Conservation (phyloP, 30 jellyfish, hydroid and myxozoan species). For the Aurelia aurita region DNA sequence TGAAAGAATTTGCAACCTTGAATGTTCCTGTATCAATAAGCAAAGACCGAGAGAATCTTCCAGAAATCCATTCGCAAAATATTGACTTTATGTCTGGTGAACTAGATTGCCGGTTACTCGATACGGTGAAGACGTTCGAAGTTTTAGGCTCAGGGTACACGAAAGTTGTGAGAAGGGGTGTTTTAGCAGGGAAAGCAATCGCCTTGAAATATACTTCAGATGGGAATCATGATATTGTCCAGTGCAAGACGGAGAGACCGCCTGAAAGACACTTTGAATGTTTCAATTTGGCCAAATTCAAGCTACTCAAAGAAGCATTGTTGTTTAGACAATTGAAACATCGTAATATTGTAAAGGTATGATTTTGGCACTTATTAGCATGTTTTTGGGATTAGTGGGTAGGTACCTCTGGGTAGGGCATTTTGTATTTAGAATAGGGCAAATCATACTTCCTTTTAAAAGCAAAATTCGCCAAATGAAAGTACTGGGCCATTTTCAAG, state of each 20-base stretch:
- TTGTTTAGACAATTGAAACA: conserved; percentile 62
- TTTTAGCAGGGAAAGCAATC: conserved; percentile 16
- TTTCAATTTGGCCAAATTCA: conserved; percentile 68
- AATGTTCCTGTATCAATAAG: background rate
- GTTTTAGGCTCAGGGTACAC: conserved; percentile 78
- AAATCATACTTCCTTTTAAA: too few species aligned
- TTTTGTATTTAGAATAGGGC: too few species aligned
- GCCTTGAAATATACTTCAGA: conserved; percentile 61
- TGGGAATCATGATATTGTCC: conserved; percentile 29
- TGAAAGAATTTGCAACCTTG: background rate
- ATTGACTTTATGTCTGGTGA: background rate
- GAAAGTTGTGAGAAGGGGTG: conserved; percentile 61
- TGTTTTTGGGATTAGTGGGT: too few species aligned
- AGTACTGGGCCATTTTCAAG: too few species aligned
- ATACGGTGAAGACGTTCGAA: conserved; percentile 20
- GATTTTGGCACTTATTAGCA: background rate
- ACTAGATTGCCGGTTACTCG: conserved; percentile 48
- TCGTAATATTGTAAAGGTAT: conserved; percentile 69
- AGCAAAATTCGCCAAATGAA: too few species aligned
- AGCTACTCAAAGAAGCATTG: conserved; percentile 70
- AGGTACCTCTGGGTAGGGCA: too few species aligned
- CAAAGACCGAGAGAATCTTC: background rate
- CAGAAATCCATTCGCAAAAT: conserved; percentile 2
- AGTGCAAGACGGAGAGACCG: conserved; percentile 56
- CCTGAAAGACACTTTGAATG: conserved; percentile 48